Base-by-base conservation (phyloP, 2,113 vertebrate genomes). In the Hemicordylus capensis region DNA sequence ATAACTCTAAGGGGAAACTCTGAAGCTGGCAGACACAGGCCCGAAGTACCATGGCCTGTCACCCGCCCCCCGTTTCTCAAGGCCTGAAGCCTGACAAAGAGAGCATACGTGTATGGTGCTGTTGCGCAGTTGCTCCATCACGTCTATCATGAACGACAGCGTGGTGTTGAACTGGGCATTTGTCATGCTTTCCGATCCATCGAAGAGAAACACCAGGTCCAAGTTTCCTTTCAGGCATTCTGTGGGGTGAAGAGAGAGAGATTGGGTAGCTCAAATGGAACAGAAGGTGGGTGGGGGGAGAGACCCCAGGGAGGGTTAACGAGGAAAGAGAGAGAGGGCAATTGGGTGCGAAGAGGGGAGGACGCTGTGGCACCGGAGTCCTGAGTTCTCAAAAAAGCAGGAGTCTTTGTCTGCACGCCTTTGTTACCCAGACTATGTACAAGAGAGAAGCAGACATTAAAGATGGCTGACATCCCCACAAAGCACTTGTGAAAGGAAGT, bases 181-280 rank as follows among this genome's bases (percentile, higher is more conserved):
- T 0, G 5, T 79, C 95, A 98, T 90, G 90, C 97, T 97, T 7
- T 0, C 0, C 1, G 97, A 98, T 14, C 97, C 97, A 14, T 98
- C 97, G 24, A 98, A 97, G 6, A 98, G 94, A 93, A 98, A 98
- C 1, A 97, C 96, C 3, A 98, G 94, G 80, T 98, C 95, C 11
- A 97, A 96, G 0, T 91, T 92, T 81, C 95, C 93, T 88, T 97
- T 96, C 26, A 93, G 94, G 85, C 97, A 98, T 0, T 95, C 97
- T 98, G 90, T 56, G 48, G 76, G 85, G 15, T 26, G 46, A 73
- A 74, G 44, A 11, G 15, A 11, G 15, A 70, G n/a, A 72, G 20
- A 34, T 48, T 19, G 26, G 26, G 63, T 6, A 48, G 6, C 10
- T 10, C 26, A 39, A 51, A n/a, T 59, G 22, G 5, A 82, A 72